These are phyloP conservation scores for Pasiphila rectangulata DNA, from an alignment of 2,888 invertebrate genomes.

Conservation along the genomic window DNA sequence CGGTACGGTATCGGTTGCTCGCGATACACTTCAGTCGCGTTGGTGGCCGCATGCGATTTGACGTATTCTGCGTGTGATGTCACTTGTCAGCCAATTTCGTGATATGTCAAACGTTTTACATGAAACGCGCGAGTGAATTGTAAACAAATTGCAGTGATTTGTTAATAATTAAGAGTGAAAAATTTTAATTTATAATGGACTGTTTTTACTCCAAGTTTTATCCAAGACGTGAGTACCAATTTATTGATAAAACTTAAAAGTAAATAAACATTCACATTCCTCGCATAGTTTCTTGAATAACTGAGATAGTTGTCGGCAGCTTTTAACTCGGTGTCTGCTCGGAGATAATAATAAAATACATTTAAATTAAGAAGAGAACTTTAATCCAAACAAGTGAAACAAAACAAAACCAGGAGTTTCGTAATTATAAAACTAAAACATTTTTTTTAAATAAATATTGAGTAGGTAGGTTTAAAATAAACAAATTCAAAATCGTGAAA, in stretches of 20 bases:
- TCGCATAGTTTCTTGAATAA: constrained; percentile 63
- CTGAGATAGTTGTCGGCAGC: constrained; percentile 37
- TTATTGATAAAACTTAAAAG: constrained; percentile 49
- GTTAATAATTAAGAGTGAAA: constrained; percentile 68
- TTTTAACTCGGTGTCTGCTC: constrained; percentile 2
- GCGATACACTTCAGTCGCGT: constrained; percentile 82
- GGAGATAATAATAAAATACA: too few relatives aligned
- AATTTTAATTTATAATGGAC: constrained; percentile 68
- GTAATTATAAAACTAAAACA: too few relatives aligned
- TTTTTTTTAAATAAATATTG: too few relatives aligned
- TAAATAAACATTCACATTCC: constrained; percentile 75
- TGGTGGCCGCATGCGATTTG: constrained; percentile 80
- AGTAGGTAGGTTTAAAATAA: too few relatives aligned
- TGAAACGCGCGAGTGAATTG: constrained; percentile 74
- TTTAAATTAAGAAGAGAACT: too few relatives aligned
- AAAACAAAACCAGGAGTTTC: too few relatives aligned
- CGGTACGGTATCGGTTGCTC: constrained; percentile 80
- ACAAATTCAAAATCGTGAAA: too few relatives aligned
- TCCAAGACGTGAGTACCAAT: constrained; percentile 77
- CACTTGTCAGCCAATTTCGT: constrained; percentile 78
- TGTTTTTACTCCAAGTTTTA: constrained; percentile 81
- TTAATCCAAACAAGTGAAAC: too few relatives aligned
- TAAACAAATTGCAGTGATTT: constrained; percentile 77
- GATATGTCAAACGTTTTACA: constrained; percentile 78
- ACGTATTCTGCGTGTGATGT: constrained; percentile 80